Conservation (phyloP, 2,113 vertebrate genomes). For the Brevimyrus niger region DNA sequence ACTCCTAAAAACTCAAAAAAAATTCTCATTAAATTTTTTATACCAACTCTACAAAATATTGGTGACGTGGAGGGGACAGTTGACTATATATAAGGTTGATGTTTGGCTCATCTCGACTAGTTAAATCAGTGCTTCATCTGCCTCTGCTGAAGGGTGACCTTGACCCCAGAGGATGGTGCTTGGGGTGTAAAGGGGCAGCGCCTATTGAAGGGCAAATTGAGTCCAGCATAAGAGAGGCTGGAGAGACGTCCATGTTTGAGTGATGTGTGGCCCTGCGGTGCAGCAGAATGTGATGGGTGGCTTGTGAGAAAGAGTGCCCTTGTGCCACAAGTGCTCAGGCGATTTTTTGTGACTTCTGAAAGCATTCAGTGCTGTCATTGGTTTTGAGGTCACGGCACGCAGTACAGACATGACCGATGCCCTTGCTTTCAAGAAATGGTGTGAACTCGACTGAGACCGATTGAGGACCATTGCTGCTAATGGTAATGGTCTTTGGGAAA, state of each 20-base stretch:
- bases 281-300: not conserved
- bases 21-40: not conserved
- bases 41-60: not conserved
- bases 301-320: not conserved
- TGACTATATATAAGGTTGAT: not conserved
- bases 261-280: not conserved
- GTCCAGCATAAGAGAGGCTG: not conserved
- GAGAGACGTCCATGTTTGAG: not conserved
- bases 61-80: not conserved
- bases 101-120: not conserved
- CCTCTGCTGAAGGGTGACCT: not conserved
- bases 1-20: too few species aligned
- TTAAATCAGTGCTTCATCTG: not conserved
- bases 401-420: not conserved
- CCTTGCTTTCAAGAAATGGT: not conserved
- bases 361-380: not conserved
- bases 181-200: not conserved
- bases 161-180: not conserved
- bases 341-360: not conserved
- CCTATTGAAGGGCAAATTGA: not conserved
- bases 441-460: not conserved
- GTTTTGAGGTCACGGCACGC: not conserved
- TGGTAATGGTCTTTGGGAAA: not conserved
- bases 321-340: not conserved
- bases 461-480: not conserved